Evolutionary conservation across 1,140 invertebrate genomes (phyloP).

Genomic region (Zaprionus taronus): DNA sequence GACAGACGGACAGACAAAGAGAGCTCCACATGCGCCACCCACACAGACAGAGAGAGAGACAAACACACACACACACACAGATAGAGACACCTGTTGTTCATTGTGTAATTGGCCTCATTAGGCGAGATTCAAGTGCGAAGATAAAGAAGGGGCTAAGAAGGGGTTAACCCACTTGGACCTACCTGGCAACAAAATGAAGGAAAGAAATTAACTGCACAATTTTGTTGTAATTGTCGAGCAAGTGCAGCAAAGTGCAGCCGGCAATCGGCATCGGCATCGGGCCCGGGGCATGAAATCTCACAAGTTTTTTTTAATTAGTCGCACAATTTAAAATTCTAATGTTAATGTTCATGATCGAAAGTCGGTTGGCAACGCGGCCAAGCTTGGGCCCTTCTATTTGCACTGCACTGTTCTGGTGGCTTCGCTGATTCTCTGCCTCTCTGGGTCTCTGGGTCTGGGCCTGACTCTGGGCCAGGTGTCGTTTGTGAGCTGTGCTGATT

Average conservation of each 20-base stretch:
- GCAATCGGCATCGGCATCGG: conserved; percentile 3
- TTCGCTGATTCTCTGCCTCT: neutral
- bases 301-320: conserved; percentile 74
- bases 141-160: conserved; percentile 3
- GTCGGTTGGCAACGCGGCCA: conserved; percentile 44
- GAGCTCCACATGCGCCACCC: conserved; percentile 17
- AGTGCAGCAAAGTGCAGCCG: conserved; percentile 31
- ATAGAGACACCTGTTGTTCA: neutral
- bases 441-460: neutral
- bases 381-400: conserved; percentile 48
- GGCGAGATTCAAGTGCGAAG: conserved; percentile 5
- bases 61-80: neutral
- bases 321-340: conserved; percentile 78
- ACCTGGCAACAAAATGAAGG: conserved; percentile 50
- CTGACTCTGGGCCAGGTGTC: conserved; percentile 67
- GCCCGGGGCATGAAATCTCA: conserved; percentile 74
- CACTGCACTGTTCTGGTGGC: neutral
- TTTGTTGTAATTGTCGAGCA: conserved; percentile 71
- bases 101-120: conserved; percentile 30
- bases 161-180: conserved; percentile 21
- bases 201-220: conserved; percentile 61
- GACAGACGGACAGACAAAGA: conserved; percentile 7
- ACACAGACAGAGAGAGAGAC: neutral
- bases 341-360: conserved; percentile 78
- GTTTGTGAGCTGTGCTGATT: conserved; percentile 59